phyloP scores from a whole-genome alignment of 2,113 vertebrate genomes.

The Crotalus horridus region DNA sequence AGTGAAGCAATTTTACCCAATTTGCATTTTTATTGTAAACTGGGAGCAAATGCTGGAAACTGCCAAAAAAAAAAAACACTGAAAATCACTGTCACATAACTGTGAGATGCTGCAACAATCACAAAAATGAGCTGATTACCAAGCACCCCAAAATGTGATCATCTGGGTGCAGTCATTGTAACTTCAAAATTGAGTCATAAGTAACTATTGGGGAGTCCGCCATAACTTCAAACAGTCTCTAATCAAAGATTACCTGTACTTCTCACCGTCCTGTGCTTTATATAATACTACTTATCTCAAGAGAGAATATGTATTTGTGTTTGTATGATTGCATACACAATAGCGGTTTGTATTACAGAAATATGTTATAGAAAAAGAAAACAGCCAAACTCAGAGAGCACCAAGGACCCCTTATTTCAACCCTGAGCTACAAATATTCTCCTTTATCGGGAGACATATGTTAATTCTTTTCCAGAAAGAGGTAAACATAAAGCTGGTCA shows the following conservation, averaged over 20 bases:
- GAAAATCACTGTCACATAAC: neutral
- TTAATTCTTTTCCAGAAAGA: neutral
- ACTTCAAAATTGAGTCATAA: neutral
- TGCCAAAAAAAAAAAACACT: neutral
- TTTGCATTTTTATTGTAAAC: neutral
- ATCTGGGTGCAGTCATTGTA: neutral
- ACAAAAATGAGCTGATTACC: neutral
- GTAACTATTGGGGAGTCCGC: neutral
- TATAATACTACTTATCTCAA: neutral
- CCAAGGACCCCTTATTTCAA: neutral
- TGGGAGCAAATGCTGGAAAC: neutral
- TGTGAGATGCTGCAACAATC: neutral
- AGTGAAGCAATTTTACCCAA: neutral
- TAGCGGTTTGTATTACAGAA: neutral
- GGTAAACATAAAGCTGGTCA: neutral
- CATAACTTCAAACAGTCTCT: neutral
- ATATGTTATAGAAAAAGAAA: neutral
- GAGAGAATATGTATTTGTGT: neutral
- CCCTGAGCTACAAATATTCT: neutral
- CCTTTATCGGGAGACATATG: neutral
- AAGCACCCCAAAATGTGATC: neutral
- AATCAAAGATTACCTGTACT: neutral
- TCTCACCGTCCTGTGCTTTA: neutral
- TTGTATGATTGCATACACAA: neutral
- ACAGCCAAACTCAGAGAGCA: neutral